Evolutionary conservation across 2,113 vertebrate species (phyloP).

Genomic region (Cisticola juncidis): DNA sequence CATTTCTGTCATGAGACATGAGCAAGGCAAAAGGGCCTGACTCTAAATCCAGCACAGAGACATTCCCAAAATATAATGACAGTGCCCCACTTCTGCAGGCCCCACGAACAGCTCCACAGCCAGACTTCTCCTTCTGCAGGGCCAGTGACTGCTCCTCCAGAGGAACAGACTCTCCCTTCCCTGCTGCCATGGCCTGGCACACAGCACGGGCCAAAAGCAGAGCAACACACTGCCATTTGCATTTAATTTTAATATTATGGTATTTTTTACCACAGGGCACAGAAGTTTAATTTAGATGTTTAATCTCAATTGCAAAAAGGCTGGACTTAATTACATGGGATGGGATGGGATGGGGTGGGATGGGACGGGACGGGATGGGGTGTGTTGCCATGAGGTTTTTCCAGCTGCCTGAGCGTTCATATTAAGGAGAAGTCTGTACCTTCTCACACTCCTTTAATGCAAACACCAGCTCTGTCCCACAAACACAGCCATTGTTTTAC

Average conservation of each 20-base stretch:
- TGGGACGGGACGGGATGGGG: too few species aligned
- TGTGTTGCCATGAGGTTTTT: too few species aligned
- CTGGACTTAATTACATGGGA: too few species aligned
- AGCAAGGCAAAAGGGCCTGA: background rate
- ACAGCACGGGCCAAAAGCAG: background rate
- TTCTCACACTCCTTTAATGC: too few species aligned
- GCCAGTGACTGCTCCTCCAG: background rate
- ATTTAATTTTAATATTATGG: fast-evolving
- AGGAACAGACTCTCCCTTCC: background rate
- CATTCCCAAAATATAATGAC: fast-evolving
- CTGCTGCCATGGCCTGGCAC: background rate
- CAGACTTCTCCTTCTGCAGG: background rate
- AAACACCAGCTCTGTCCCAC: too few species aligned
- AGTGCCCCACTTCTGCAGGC: background rate
- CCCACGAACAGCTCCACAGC: background rate
- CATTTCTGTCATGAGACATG: background rate
- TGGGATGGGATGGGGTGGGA: background rate
- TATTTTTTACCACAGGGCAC: background rate
- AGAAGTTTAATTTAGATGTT: background rate
- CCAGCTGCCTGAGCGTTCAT: too few species aligned
- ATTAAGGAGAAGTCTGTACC: too few species aligned
- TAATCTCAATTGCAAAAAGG: background rate
- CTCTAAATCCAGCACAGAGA: background rate
- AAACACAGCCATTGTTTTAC: too few species aligned
- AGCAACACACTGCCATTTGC: background rate